Conservation (phyloP, 2,888 invertebrate genomes). For the Syrphus vitripennis region DNA sequence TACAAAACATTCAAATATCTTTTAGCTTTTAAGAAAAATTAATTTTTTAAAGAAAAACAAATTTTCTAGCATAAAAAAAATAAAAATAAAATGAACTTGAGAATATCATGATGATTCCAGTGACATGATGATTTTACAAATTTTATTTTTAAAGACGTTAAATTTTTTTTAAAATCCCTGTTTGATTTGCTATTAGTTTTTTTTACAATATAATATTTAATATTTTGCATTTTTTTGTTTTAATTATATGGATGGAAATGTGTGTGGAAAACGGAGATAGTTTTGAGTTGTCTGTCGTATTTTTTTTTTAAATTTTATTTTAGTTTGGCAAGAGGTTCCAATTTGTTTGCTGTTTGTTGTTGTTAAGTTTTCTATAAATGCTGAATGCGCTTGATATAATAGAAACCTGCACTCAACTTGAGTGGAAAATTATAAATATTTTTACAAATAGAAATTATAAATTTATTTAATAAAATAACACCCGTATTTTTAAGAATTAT, state of each 20-base stretch:
- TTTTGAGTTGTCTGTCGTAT: constrained; percentile 61
- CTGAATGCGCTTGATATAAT: constrained; percentile 59
- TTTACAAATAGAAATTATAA: background rate
- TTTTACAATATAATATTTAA: constrained; percentile 48
- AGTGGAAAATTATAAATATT: constrained; percentile 34
- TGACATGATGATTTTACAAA: constrained; percentile 9
- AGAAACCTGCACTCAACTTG: constrained; percentile 65
- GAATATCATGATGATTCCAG: background rate
- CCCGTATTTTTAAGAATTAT: too few species aligned
- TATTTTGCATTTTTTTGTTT: constrained; percentile 41
- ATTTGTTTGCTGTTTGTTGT: constrained; percentile 13
- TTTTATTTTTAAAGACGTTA: constrained; percentile 42
- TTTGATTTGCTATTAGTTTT: constrained; percentile 62
- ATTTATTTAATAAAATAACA: constrained; percentile 18
- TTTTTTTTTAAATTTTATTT: background rate
- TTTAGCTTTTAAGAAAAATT: background rate
- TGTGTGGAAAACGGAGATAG: constrained; percentile 65
- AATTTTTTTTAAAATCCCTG: constrained; percentile 60
- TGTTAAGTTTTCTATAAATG: constrained; percentile 17
- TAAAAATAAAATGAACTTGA: background rate
- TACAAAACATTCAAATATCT: background rate
- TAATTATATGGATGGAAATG: constrained; percentile 67
- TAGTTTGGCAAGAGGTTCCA: constrained; percentile 44
- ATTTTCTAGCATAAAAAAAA: background rate
- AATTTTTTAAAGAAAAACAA: background rate